Base-by-base conservation (phyloP, 2,113 vertebrate species). In the Sorex araneus region DNA sequence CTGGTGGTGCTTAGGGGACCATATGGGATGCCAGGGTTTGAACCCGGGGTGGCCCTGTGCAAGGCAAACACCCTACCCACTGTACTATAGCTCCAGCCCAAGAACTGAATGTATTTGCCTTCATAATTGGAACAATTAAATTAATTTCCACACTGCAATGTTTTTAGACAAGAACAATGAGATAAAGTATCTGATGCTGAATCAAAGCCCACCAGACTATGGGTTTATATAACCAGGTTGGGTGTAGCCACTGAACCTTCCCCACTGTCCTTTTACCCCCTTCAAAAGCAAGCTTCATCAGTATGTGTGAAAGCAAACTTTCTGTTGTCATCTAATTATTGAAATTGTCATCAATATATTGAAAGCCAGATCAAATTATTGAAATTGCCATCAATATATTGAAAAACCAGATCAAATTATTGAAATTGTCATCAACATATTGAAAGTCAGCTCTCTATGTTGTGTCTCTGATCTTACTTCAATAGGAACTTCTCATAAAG, bases 131-230 rank as follows among this genome's bases (percentile, higher is more conserved):
- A 78, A 90, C 94, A 32, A 12, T 82, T 82, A 77, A 86, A 23
- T 91, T 95, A 63, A 93, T 57, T 96, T 95, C 94, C 89, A 69
- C 45, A 70, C 6, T 25, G 60, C 16, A 54, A 13, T 91, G 78
- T 89, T 96, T 47, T 81, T 67, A 92, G 6, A 71, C 25, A 84
- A 79, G 93, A 77, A 2, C 3, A 64, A 3, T 16, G 83, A 93
- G 25, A 90, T 28, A 66, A 86, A 45, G 82, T 66, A 70, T 70
- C 50, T 83, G 71, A 90, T 75, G 90, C 6, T 69, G 43, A 2
- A 28, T 12, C 80, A 91, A 90, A 70, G 15, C 23, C 23, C 30
- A 78, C 79, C 8, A 23, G 71, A 27, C 28, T 21, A 15, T 10
- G 27, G 21, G 25, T 54, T 8, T 82, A 19, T 60, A 50, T 45